Evolutionary conservation across 2,113 vertebrate species (phyloP), one percentile per base, ranked within the genome.

Genomic region (Daubentonia madagascariensis): DNA sequence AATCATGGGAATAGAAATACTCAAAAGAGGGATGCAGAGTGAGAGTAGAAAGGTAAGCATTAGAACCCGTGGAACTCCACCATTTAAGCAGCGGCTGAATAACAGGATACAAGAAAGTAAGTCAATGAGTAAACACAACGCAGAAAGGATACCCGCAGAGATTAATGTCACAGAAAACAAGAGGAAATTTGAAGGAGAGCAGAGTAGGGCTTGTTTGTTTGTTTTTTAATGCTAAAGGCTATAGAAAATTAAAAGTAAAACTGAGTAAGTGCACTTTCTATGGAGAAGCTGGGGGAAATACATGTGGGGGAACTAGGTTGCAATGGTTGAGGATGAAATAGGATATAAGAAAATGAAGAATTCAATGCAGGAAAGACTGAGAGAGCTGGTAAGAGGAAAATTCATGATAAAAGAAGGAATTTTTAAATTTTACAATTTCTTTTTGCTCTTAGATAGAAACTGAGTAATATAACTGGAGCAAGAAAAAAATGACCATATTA

Each of bases 201-300:
- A 40, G 3, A 32, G 5, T 57, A 57, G 52, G 52, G 54, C 22
- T 35, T 32, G n/a, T n/a, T n/a, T n/a, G n/a, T 35, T 12, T 45
- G 10, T 11, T 76, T 11, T 67, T 89, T 54, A 17, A 37, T 80
- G 40, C 63, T 43, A 86, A 35, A 52, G 14, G 9, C 22, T 37
- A 22, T 79, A 54, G 16, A 79, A 73, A 91, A 61, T 85, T 17
- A 80, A 91, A 88, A 79, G 54, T 22, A 80, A 9, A 85, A 73
- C 8, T 80, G 14, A 88, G 17, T 45, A 57, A 70, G 89, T 12
- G 14, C 40, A 59, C 57, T 76, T 28, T 50, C n/a, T 54, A 48
- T 12, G 72, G 23, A 57, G 35, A 32, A 78, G 1, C n/a, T 65
- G n/a, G 6, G 20, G 32, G 37, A 94, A 45, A 92, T 54, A 14